phyloP scores from a whole-genome alignment of 92 coral and sea anemone genomes.

The Bergia sp. region DNA sequence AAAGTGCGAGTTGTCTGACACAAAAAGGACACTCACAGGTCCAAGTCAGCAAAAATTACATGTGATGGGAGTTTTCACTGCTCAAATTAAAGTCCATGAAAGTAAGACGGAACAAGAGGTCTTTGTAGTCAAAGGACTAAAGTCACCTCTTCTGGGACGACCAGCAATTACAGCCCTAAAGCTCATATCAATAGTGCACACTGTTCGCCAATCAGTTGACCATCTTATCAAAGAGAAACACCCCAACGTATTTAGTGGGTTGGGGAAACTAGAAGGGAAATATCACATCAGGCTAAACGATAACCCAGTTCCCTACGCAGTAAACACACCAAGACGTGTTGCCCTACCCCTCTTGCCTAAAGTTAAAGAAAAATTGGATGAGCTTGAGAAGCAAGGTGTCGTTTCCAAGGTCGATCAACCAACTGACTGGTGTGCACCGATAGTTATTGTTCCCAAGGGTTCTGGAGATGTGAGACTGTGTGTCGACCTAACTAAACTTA shows the following conservation, averaged over 20 bases:
- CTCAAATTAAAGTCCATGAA: not conserved
- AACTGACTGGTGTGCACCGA: not conserved
- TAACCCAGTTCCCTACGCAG: not conserved
- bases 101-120: not conserved
- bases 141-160: not conserved
- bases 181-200: not conserved
- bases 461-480: constrained; percentile 1
- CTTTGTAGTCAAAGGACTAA: not conserved
- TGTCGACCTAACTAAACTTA: constrained; percentile 3
- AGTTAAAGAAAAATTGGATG: not conserved
- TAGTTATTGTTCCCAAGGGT: not conserved
- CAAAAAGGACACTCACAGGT: not conserved
- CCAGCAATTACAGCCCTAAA: not conserved
- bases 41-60: not conserved
- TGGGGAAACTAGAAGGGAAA: not conserved
- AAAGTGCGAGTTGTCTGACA: not conserved
- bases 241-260: not conserved
- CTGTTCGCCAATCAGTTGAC: not conserved
- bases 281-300: not conserved
- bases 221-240: not conserved
- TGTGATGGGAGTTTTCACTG: not conserved
- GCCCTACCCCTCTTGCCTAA: not conserved
- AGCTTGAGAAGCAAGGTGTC: not conserved
- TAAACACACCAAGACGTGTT: not conserved
- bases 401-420: too few relatives aligned